Conservation (phyloP, 2,888 invertebrate species). For the Epistrophe eligans region DNA sequence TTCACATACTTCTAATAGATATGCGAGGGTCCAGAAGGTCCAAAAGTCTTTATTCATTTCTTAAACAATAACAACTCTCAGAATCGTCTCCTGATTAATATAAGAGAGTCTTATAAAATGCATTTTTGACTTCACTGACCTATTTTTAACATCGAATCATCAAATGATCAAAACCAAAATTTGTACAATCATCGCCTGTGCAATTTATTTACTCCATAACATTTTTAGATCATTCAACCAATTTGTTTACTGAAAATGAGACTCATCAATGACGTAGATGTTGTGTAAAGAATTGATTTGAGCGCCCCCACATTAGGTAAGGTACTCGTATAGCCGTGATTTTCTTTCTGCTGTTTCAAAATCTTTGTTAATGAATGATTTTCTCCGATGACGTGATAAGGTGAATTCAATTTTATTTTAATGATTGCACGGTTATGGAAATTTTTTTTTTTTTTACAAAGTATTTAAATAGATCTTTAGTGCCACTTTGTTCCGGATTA, state of each 20-base stretch:
- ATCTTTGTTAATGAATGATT: slow-evolving; percentile 34
- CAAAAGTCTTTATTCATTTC: too few relatives aligned
- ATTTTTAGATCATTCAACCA: slow-evolving; percentile 19
- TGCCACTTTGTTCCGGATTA: slow-evolving; percentile 9
- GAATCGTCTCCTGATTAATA: too few relatives aligned
- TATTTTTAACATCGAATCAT: slow-evolving; percentile 38
- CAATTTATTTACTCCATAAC: slow-evolving; percentile 12
- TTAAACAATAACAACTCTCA: too few relatives aligned
- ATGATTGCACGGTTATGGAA: slow-evolving; percentile 22
- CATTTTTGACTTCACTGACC: slow-evolving; percentile 5
- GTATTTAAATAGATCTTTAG: background rate
- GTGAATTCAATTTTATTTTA: slow-evolving; percentile 41
- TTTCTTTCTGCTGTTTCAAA: slow-evolving; percentile 45
- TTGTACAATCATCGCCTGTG: slow-evolving; percentile 4
- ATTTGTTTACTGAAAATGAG: slow-evolving; percentile 25
- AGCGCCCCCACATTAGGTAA: slow-evolving; percentile 30
- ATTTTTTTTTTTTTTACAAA: slow-evolving; percentile 33
- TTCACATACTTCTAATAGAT: too few relatives aligned
- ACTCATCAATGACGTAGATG: slow-evolving; percentile 59
- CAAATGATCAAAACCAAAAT: background rate
- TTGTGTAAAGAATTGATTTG: background rate
- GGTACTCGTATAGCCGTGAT: background rate
- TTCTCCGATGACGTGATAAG: slow-evolving; percentile 44
- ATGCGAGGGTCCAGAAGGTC: too few relatives aligned
- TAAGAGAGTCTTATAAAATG: background rate